Evolutionary conservation across 1,140 invertebrate genomes (phyloP).

Genomic region (Megalopta genalis): DNA sequence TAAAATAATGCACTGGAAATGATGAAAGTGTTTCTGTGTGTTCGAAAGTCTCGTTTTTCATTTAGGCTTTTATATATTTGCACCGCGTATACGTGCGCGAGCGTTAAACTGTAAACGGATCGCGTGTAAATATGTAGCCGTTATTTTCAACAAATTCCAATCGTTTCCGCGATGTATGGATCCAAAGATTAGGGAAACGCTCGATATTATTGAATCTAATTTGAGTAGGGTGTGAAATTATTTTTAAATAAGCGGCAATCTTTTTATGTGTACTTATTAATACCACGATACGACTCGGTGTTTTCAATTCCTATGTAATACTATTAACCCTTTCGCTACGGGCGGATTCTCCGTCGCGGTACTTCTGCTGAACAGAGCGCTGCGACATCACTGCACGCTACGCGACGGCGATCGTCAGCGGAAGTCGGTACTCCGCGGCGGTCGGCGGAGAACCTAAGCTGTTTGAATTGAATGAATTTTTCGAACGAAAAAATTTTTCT

Average conservation of each 20-base stretch:
- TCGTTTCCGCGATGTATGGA: constrained; percentile 55
- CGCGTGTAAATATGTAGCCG: constrained; percentile 5
- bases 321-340: too few species aligned
- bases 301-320: constrained; percentile 9
- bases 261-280: constrained; percentile 15
- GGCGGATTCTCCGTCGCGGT: too few species aligned
- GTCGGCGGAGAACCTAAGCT: too few species aligned
- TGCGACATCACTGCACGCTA: too few species aligned
- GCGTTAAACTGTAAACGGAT: neutral
- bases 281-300: neutral
- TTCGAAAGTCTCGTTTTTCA: neutral
- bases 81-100: neutral
- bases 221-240: neutral
- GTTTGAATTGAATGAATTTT: too few species aligned
- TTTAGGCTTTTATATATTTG: neutral
- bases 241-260: constrained; percentile 13
- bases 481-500: too few species aligned
- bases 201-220: constrained; percentile 19
- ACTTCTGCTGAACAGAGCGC: too few species aligned
- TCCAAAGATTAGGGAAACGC: constrained; percentile 64
- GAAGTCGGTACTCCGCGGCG: too few species aligned
- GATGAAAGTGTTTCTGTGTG: neutral
- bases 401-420: too few species aligned
- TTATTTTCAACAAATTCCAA: constrained; percentile 5
- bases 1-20: neutral